phyloP scores from a whole-genome alignment of 2,888 invertebrate genomes.

The Tortricodes alternella region DNA sequence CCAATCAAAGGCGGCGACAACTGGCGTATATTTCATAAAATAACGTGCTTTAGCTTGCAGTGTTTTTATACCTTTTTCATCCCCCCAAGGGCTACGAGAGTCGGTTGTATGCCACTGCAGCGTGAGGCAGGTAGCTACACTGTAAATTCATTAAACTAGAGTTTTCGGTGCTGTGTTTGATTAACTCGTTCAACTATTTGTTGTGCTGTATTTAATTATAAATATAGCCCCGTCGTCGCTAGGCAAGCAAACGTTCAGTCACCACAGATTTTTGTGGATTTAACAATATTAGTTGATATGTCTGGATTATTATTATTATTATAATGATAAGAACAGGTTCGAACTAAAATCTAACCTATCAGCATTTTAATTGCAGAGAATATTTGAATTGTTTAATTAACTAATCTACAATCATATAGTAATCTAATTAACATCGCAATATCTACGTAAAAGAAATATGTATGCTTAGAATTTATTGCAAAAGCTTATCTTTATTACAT shows the following conservation, averaged over 20 bases:
- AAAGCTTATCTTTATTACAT: no score
- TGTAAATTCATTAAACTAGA: background rate
- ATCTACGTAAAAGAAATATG: no score
- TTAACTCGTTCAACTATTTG: background rate
- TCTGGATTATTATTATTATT: no score
- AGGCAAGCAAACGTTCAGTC: background rate
- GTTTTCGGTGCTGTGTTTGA: background rate
- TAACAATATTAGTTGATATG: no score
- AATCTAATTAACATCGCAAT: no score
- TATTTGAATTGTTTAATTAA: no score
- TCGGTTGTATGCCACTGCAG: background rate
- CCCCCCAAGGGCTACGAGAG: background rate
- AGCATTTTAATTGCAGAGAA: no score
- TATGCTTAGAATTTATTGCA: no score
- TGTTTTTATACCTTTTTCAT: constrained; percentile 15
- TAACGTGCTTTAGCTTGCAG: constrained; percentile 37
- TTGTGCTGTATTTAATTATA: background rate
- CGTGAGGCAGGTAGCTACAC: background rate
- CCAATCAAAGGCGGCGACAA: constrained; percentile 59
- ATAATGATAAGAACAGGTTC: no score
- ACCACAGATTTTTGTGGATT: background rate
- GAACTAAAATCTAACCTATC: background rate
- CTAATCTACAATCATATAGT: no score
- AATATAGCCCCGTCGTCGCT: background rate
- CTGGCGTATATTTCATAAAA: constrained; percentile 43